A percentile compares a stretch with the other conserved stretches of the same genome.
Conservation (phyloP, 2,888 invertebrate genomes). For the Netelia virgata region DNA sequence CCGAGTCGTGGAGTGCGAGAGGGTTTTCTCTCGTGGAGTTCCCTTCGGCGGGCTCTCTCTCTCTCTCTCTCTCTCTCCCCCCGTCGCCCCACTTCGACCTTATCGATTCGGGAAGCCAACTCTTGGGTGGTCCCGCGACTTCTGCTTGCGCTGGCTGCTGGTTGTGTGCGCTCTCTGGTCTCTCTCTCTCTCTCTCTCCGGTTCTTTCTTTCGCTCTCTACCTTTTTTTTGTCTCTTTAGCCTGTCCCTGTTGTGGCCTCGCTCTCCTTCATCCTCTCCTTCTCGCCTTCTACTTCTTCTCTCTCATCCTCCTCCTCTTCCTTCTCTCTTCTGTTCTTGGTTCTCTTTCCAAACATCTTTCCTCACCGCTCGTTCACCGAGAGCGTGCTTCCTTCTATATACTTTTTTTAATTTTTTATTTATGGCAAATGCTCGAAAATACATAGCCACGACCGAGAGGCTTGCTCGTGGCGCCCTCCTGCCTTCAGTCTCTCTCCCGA, state of each 20-base stretch:
- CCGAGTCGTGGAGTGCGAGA: constrained; percentile 41
- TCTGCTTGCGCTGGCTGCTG: constrained; percentile 68
- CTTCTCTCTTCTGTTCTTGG: not conserved
- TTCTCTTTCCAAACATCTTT: constrained; percentile 20
- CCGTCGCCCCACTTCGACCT: constrained; percentile 68
- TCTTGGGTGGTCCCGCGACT: constrained; percentile 79
- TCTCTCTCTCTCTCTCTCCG: constrained; percentile 64
- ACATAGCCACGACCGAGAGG: constrained; percentile 72
- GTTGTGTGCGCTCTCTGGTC: constrained; percentile 53
- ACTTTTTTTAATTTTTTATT: constrained; percentile 69
- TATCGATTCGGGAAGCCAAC: constrained; percentile 80
- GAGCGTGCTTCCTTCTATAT: constrained; percentile 4
- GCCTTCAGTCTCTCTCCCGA: constrained; percentile 23
- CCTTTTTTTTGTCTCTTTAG: constrained; percentile 61
- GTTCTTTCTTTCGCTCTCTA: constrained; percentile 48
- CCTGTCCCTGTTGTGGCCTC: constrained; percentile 32
- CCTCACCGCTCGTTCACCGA: constrained; percentile 41
- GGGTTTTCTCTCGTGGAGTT: constrained; percentile 32
- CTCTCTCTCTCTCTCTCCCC: constrained; percentile 6
- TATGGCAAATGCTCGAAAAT: constrained; percentile 78
- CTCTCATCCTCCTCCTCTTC: constrained; percentile 24
- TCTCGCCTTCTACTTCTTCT: constrained; percentile 33
- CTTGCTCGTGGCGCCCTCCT: constrained; percentile 30
- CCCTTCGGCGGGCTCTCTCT: constrained; percentile 5
- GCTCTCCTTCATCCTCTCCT: constrained; percentile 30